Percentiles rank a stretch among this genome's conserved stretches.
phyloP scores from a whole-genome alignment of 2,797 vertebrate species.

The Acrossocheilus wenchowensis region DNA sequence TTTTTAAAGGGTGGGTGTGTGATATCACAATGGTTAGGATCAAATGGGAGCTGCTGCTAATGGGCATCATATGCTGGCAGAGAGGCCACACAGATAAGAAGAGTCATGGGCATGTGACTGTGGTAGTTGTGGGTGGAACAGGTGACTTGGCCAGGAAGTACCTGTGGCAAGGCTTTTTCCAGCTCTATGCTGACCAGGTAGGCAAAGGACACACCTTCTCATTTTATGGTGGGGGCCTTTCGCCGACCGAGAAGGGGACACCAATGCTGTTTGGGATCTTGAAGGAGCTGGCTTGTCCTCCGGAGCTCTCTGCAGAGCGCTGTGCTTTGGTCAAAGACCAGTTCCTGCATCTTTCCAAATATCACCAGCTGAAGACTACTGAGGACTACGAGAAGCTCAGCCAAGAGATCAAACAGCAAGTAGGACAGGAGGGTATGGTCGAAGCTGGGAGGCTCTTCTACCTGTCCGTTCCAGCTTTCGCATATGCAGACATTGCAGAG shows the following conservation, averaged over 20 bases:
- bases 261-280: slow-evolving; percentile 82
- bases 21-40: slow-evolving; percentile 71
- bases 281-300: slow-evolving; percentile 82
- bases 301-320: slow-evolving; percentile 69
- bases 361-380: slow-evolving; percentile 80
- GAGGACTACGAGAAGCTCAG: slow-evolving; percentile 84
- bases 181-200: slow-evolving; percentile 86
- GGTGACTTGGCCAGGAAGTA: slow-evolving; percentile 96
- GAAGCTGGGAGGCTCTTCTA: slow-evolving; percentile 94
- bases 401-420: slow-evolving; percentile 75
- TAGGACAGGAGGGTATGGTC: slow-evolving; percentile 79
- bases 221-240: slow-evolving; percentile 87
- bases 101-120: slow-evolving; percentile 83
- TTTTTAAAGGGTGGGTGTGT: slow-evolving; percentile 61
- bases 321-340: slow-evolving; percentile 89
- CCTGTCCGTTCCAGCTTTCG: slow-evolving; percentile 91
- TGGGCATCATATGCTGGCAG: slow-evolving; percentile 66
- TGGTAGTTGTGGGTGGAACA: slow-evolving; percentile 89
- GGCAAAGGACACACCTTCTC: slow-evolving; percentile 86
- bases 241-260: slow-evolving; percentile 73
- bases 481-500: slow-evolving; percentile 86
- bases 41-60: slow-evolving; percentile 67
- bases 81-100: slow-evolving; percentile 65
- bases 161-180: slow-evolving; percentile 94
- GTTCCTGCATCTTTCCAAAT: slow-evolving; percentile 86